Percentiles rank a stretch among this genome's conserved stretches.
Conservation (phyloP, 2,888 invertebrate species). For the Stictocephala bisonia region DNA sequence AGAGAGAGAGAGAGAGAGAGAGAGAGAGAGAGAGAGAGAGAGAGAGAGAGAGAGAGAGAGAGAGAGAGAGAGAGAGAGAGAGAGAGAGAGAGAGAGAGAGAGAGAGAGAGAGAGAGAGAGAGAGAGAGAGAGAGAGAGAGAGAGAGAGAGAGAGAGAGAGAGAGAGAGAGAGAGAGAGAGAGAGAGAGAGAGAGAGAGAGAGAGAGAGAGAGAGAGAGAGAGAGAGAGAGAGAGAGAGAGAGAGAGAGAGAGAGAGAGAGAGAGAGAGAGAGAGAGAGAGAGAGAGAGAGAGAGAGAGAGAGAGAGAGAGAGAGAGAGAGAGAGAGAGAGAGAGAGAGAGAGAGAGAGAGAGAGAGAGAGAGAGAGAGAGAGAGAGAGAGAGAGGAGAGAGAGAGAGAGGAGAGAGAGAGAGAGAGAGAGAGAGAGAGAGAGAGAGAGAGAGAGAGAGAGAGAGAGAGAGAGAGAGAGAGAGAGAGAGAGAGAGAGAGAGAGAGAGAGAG, state of each 20-base stretch:
- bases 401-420: too few species aligned
- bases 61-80: conserved; percentile 24
- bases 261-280: background rate
- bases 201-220: conserved; percentile 24
- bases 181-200: conserved; percentile 24
- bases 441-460: too few species aligned
- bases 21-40: conserved; percentile 24
- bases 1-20: conserved; percentile 24
- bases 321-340: too few species aligned
- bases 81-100: conserved; percentile 24
- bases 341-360: too few species aligned
- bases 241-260: conserved; percentile 21
- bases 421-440: too few species aligned
- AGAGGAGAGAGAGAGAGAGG: too few species aligned
- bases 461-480: too few species aligned
- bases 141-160: conserved; percentile 24
- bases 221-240: conserved; percentile 24
- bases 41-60: conserved; percentile 24
- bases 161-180: conserved; percentile 24
- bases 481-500: too few species aligned
- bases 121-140: conserved; percentile 24
- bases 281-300: too few species aligned
- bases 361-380: too few species aligned
- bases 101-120: conserved; percentile 21
- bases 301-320: too few species aligned